A percentile compares a stretch with the other conserved stretches of the same genome.
Evolutionary conservation across 2,888 invertebrate species (phyloP).

Genomic region (Diarsia dahlii): DNA sequence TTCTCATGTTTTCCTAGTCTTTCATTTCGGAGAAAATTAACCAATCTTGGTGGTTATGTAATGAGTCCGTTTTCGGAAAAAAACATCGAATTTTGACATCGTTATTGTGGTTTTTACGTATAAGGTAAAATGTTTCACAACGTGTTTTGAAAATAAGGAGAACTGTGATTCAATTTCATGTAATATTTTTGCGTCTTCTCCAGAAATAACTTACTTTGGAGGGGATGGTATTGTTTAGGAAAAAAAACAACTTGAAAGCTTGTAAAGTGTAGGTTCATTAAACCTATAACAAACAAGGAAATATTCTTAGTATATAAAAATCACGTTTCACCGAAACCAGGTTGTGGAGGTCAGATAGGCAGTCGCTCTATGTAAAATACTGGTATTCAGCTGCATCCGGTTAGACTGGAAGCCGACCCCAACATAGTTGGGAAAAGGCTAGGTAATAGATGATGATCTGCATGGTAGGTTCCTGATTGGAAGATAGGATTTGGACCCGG

Average conservation of each 20-base stretch:
- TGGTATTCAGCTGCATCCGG: no score
- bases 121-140: constrained; percentile 6
- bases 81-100: not conserved
- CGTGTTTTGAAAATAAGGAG: constrained; percentile 3
- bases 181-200: not conserved
- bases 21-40: constrained; percentile 18
- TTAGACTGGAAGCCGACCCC: no score
- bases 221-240: constrained; percentile 1
- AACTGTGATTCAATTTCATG: not conserved
- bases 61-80: not conserved
- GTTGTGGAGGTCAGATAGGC: no score
- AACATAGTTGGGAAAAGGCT: no score
- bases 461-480: not conserved
- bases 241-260: not conserved
- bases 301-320: not conserved
- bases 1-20: not conserved
- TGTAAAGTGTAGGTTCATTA: not conserved
- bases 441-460: not conserved
- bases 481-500: not conserved
- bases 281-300: not conserved
- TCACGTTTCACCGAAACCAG: not conserved
- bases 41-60: not conserved
- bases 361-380: no score
- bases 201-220: constrained; percentile 2
- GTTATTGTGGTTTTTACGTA: constrained; percentile 9